Conservation (phyloP, 2,113 vertebrate genomes). For the Lipophrys pholis region DNA sequence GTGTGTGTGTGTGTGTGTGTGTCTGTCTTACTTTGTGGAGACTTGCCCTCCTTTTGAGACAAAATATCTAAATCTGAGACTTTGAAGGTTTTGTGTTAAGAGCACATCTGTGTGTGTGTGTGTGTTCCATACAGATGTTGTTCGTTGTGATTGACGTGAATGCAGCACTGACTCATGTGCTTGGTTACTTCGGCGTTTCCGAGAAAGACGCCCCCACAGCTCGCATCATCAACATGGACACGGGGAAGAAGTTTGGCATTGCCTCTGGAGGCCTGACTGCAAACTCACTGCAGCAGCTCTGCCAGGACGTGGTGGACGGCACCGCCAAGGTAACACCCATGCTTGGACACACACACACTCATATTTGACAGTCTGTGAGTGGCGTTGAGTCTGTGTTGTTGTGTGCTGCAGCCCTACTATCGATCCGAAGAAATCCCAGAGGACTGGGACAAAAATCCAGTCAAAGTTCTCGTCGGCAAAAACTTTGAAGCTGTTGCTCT, state of each 20-base stretch:
- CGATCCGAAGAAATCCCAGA: constrained; percentile 87
- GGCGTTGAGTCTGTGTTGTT: neutral
- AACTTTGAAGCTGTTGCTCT: constrained; percentile 92
- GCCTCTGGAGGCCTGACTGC: constrained; percentile 51
- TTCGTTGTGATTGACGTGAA: constrained; percentile 88
- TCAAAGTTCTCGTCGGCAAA: constrained; percentile 93
- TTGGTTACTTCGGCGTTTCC: constrained; percentile 88
- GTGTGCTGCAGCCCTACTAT: constrained; percentile 83
- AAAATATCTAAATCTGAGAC: no score
- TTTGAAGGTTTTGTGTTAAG: no score
- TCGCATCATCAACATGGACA: constrained; percentile 86
- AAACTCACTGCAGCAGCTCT: constrained; percentile 72
- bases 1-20: constrained; percentile 10
- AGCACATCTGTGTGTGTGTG: constrained; percentile 8
- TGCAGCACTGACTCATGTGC: constrained; percentile 57
- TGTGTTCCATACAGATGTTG: constrained; percentile 80
- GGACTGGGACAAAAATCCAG: constrained; percentile 88
- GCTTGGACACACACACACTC: neutral
- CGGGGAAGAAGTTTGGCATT: constrained; percentile 85
- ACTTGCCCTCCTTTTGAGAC: no score
- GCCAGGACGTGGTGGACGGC: constrained; percentile 82
- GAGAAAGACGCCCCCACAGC: constrained; percentile 78
- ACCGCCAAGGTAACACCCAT: constrained; percentile 82
- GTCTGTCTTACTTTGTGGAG: neutral
- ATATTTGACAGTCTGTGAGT: neutral